These are phyloP conservation scores for Dendrolimus houi DNA, from an alignment of 2,888 invertebrate genomes.

Conservation along the genomic window DNA sequence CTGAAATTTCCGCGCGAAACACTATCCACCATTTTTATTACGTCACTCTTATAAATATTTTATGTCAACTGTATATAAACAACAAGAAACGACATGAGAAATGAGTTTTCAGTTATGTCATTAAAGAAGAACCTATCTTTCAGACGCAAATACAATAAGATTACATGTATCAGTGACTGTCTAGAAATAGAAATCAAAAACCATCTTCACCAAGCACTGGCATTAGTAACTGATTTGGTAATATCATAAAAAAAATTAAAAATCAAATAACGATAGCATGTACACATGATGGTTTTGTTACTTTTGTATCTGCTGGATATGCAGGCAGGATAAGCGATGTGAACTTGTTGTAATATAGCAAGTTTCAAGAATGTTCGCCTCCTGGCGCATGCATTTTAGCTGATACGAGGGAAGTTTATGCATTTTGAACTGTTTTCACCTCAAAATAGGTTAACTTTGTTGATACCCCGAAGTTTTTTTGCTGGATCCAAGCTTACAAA, in stretches of 20 bases:
- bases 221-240: too few species aligned
- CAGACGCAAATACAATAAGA: slow-evolving; percentile 21
- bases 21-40: too few species aligned
- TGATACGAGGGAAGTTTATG: background rate
- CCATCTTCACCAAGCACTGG: slow-evolving; percentile 27
- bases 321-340: slow-evolving; percentile 3
- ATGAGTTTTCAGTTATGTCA: background rate
- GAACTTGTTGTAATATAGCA: background rate
- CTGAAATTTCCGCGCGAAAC: too few species aligned
- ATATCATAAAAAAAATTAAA: too few species aligned
- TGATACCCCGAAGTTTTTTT: background rate
- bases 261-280: slow-evolving; percentile 20
- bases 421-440: background rate
- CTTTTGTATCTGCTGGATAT: slow-evolving; percentile 13
- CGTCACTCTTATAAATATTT: slow-evolving; percentile 2
- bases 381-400: background rate
- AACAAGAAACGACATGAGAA: background rate
- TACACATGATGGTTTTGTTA: slow-evolving; percentile 21
- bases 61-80: slow-evolving; percentile 12
- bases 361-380: background rate
- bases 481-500: background rate
- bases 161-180: slow-evolving; percentile 35
- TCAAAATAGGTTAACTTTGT: background rate
- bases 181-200: slow-evolving; percentile 36
- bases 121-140: slow-evolving; percentile 18